Evolutionary conservation across 2,888 invertebrate genomes (phyloP).

Genomic region (Aspidiotus rigidus): DNA sequence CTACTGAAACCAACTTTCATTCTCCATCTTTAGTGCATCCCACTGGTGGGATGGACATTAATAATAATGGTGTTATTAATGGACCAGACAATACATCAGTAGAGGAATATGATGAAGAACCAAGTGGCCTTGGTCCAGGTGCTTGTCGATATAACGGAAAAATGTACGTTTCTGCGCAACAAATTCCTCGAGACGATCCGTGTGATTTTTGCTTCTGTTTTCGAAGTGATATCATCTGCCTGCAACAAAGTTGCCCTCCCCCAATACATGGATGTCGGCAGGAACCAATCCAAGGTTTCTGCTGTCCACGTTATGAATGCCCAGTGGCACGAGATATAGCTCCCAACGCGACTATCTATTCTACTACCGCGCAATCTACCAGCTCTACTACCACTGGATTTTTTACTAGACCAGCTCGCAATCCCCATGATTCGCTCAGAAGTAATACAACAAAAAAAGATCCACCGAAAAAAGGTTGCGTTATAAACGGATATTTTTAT

Average conservation of each 20-base stretch:
- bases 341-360: constrained; percentile 74
- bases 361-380: constrained; percentile 76
- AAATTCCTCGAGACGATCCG: constrained; percentile 87
- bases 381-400: constrained; percentile 49
- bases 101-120: constrained; percentile 58
- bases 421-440: constrained; percentile 67
- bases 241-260: constrained; percentile 90
- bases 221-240: constrained; percentile 87
- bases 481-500: constrained; percentile 74
- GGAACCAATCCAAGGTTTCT: constrained; percentile 86
- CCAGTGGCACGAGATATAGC: constrained; percentile 78
- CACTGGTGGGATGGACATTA: constrained; percentile 2
- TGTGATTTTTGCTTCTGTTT: constrained; percentile 97
- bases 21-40: constrained; percentile 17
- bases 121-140: constrained; percentile 72
- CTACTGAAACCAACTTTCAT: constrained; percentile 35
- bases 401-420: constrained; percentile 68
- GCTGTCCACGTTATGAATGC: constrained; percentile 89
- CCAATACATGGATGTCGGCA: constrained; percentile 86
- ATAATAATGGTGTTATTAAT: not conserved
- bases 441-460: too few species aligned
- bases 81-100: not conserved
- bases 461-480: constrained; percentile 63
- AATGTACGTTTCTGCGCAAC: constrained; percentile 87
- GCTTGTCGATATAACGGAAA: constrained; percentile 87